Conservation (phyloP, 2,797 vertebrate genomes). For the Cygnus olor region DNA sequence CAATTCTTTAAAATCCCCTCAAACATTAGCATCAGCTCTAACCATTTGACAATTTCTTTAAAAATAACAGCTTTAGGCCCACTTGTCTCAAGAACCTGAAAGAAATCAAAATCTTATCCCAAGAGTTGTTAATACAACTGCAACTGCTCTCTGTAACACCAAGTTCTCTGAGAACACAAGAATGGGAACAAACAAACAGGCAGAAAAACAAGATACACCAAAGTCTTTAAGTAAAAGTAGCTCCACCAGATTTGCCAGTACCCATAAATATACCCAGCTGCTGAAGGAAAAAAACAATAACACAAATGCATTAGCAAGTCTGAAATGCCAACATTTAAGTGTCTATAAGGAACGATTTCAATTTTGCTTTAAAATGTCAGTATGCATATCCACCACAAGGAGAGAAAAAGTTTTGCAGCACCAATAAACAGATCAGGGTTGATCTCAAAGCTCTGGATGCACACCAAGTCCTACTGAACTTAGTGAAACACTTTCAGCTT, state of each 20-base stretch:
- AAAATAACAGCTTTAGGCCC: neutral
- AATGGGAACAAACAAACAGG: neutral
- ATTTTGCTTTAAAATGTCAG: neutral
- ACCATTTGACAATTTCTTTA: neutral
- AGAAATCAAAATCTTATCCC: neutral
- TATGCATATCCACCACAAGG: neutral
- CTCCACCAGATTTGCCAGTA: neutral
- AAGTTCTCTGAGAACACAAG: neutral
- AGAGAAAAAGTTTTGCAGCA: neutral
- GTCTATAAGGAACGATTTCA: neutral
- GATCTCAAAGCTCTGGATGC: neutral
- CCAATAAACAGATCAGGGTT: neutral
- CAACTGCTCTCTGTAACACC: neutral
- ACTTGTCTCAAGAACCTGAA: neutral
- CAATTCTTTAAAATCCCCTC: neutral
- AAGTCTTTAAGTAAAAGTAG: neutral
- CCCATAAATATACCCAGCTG: neutral
- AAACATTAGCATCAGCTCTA: neutral
- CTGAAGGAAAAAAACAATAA: neutral
- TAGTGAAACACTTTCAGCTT: neutral
- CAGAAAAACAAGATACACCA: neutral
- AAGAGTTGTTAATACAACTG: neutral
- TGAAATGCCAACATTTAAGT: neutral
- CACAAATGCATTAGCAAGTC: neutral
- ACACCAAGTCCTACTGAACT: neutral